Evolutionary conservation across 2,888 invertebrate species (phyloP).

Genomic region (Drosophila robusta): DNA sequence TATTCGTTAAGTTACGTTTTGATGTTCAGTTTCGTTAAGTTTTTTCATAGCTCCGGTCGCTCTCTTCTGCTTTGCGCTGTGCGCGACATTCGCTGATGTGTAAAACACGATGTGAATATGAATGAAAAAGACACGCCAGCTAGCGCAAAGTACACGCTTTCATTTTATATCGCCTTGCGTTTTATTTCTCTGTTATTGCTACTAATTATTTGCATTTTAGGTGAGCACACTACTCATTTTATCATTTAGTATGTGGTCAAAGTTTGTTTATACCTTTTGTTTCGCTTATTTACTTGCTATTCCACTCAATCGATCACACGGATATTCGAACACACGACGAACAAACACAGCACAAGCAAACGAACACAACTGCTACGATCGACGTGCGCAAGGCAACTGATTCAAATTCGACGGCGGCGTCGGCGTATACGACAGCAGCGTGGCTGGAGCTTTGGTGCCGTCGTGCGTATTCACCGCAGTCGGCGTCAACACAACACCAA

Average conservation of each 20-base stretch:
- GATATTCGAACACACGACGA: slow-evolving; percentile 31
- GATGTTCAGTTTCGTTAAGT: slow-evolving; percentile 40
- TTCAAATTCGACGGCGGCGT: slow-evolving; percentile 34
- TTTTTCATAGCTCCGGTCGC: slow-evolving; percentile 18
- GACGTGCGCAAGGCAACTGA: slow-evolving; percentile 66
- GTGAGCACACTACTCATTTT: slow-evolving; percentile 4
- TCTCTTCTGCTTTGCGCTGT: slow-evolving; percentile 33
- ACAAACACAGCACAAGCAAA: slow-evolving; percentile 20
- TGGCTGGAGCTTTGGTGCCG: slow-evolving; percentile 9
- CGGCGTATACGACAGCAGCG: slow-evolving; percentile 40
- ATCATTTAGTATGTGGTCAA: slow-evolving; percentile 21
- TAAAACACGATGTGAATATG: slow-evolving; percentile 72
- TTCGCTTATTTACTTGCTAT: slow-evolving; percentile 28
- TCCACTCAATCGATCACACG: slow-evolving; percentile 43
- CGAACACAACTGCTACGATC: slow-evolving; percentile 70
- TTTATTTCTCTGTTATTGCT: neutral
- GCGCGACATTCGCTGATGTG: slow-evolving; percentile 52
- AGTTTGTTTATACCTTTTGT: slow-evolving; percentile 56
- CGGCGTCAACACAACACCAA: slow-evolving; percentile 8
- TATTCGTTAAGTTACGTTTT: slow-evolving; percentile 1
- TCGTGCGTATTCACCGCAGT: neutral
- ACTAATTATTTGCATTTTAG: slow-evolving; percentile 6
- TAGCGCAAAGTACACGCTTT: slow-evolving; percentile 77
- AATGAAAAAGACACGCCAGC: slow-evolving; percentile 74
- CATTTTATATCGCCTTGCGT: slow-evolving; percentile 38